phyloP scores from a whole-genome alignment of 2,888 invertebrate genomes.

The Zaprionus obscuricornis region DNA sequence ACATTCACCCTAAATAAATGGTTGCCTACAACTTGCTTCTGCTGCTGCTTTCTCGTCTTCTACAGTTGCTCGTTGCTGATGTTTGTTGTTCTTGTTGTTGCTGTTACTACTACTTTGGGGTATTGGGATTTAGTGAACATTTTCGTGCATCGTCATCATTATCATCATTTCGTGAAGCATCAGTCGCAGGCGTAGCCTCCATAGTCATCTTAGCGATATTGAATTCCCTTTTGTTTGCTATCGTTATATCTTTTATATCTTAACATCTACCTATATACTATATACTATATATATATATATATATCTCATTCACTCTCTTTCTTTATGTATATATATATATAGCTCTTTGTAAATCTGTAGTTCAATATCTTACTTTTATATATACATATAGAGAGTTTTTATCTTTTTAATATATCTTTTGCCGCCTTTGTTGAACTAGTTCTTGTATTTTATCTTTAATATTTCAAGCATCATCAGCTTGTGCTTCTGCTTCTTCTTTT shows the following conservation, averaged over 20 bases:
- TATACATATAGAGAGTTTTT: too few relatives aligned
- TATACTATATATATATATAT: too few relatives aligned
- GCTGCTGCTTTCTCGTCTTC: too few relatives aligned
- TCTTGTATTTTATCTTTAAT: conserved; percentile 4
- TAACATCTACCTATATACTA: conserved; percentile 22
- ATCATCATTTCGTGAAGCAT: conserved; percentile 39
- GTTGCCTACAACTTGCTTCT: too few relatives aligned
- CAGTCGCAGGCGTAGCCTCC: conserved; percentile 19
- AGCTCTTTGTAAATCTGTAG: conserved; percentile 1
- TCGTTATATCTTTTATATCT: conserved; percentile 66
- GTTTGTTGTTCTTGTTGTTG: neutral
- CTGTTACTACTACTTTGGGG: conserved; percentile 23
- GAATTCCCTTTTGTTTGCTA: conserved; percentile 49
- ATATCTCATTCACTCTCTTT: conserved; percentile 48
- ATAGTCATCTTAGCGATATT: conserved; percentile 6
- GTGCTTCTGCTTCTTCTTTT: too few relatives aligned
- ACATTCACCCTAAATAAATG: conserved; percentile 1
- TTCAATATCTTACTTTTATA: neutral
- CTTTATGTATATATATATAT: conserved; percentile 26
- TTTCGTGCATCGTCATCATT: conserved; percentile 72
- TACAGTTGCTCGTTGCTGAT: conserved; percentile 54
- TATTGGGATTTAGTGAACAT: conserved; percentile 60
- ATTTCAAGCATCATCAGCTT: neutral
- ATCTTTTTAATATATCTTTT: too few relatives aligned
- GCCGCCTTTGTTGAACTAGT: conserved; percentile 40